Percentiles rank a stretch among this genome's conserved stretches.
Evolutionary conservation across 2,113 vertebrate species (phyloP).

Genomic region (Macroglossus sobrinus): DNA sequence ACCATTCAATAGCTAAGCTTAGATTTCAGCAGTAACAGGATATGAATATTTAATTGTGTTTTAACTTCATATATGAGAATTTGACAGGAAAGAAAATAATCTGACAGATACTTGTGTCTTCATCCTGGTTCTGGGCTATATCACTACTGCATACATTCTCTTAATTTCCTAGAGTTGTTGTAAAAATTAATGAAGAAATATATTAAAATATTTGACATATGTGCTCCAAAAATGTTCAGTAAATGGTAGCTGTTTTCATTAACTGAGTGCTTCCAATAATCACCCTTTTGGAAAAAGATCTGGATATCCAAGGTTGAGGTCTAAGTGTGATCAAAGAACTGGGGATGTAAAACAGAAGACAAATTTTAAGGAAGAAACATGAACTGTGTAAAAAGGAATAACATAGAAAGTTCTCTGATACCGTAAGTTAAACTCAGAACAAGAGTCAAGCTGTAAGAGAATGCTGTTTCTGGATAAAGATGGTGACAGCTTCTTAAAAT

Average conservation of each 20-base stretch:
- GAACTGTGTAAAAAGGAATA: not conserved
- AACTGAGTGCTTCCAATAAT: not conserved
- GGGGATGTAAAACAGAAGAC: not conserved
- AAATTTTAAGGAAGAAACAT: not conserved
- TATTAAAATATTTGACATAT: not conserved
- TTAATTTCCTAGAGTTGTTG: not conserved
- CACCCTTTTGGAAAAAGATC: not conserved
- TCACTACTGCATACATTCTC: not conserved
- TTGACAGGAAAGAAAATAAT: not conserved
- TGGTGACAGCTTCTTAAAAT: not conserved
- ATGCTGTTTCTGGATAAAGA: not conserved
- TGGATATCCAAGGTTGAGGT: not conserved
- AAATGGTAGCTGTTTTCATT: not conserved
- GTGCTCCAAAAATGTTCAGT: not conserved
- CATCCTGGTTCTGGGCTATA: not conserved
- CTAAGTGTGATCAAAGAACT: not conserved
- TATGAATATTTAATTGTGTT: not conserved
- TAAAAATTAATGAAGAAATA: not conserved
- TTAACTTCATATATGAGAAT: not conserved
- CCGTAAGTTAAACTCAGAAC: not conserved
- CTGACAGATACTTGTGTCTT: not conserved
- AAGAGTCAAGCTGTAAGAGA: not conserved
- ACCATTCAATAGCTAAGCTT: not conserved
- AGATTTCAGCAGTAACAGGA: not conserved
- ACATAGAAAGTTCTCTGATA: not conserved